Evolutionary conservation across 2,113 vertebrate species (phyloP).

Genomic region (Phocoena sinus): DNA sequence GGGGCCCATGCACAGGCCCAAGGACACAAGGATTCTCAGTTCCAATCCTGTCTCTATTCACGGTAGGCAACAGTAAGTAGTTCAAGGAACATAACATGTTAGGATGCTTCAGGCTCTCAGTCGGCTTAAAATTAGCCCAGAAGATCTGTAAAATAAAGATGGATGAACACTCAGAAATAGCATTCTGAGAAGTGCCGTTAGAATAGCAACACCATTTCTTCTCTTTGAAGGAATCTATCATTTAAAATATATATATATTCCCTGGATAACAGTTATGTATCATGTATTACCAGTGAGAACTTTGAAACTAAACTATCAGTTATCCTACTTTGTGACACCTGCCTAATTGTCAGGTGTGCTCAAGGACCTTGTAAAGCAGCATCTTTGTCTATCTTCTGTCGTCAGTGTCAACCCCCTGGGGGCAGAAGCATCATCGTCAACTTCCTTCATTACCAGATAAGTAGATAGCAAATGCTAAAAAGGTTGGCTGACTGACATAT

Average conservation of each 20-base stretch:
- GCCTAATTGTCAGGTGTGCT: not conserved
- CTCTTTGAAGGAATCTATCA: not conserved
- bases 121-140: not conserved
- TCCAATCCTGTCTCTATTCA: not conserved
- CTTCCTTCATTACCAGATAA: conserved; percentile 1
- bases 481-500: not conserved
- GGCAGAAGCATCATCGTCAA: conserved; percentile 1
- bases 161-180: not conserved
- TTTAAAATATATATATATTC: not conserved
- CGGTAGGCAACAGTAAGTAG: not conserved
- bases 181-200: not conserved
- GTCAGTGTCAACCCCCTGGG: not conserved
- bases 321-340: not conserved
- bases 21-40: not conserved
- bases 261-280: not conserved
- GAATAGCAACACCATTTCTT: not conserved
- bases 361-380: not conserved
- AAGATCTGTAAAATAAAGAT: not conserved
- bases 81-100: not conserved
- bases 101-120: not conserved
- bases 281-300: not conserved
- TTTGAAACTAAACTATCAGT: not conserved
- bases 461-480: not conserved
- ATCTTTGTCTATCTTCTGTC: conserved; percentile 6
- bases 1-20: not conserved